phyloP scores from a whole-genome alignment of 2,888 invertebrate genomes.

The Frankliniella fusca region DNA sequence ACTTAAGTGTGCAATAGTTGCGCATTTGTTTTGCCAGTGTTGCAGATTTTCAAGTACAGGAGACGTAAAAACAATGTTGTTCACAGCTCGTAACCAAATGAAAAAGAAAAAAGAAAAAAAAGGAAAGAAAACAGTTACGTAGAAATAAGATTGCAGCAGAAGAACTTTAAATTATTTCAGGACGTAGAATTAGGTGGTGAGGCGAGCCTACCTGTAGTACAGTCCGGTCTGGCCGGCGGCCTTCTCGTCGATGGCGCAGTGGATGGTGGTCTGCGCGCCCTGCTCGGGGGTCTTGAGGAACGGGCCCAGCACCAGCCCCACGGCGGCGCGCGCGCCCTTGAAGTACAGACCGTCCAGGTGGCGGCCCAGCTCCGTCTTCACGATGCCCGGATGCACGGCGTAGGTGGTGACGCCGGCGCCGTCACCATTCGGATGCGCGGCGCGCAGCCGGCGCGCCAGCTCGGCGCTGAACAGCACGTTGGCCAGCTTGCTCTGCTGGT shows the following conservation, averaged over 20 bases:
- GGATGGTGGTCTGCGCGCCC: constrained; percentile 72
- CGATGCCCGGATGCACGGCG: constrained; percentile 68
- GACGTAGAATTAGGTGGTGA: neutral
- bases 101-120: neutral
- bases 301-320: constrained; percentile 44
- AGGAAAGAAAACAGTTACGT: neutral
- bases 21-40: too few species aligned
- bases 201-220: constrained; percentile 40
- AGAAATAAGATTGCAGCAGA: neutral
- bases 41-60: too few species aligned
- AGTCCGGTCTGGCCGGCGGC: constrained; percentile 43
- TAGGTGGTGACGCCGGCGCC: constrained; percentile 57
- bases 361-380: constrained; percentile 71
- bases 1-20: too few species aligned
- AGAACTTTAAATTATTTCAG: neutral
- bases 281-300: constrained; percentile 54
- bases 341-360: constrained; percentile 55
- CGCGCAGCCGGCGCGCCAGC: constrained; percentile 34
- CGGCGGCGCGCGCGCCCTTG: constrained; percentile 48
- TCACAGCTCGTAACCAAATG: too few species aligned
- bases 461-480: constrained; percentile 37
- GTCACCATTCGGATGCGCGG: neutral
- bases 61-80: too few species aligned
- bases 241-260: constrained; percentile 66
- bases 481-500: constrained; percentile 37